Evolutionary conservation across 2,888 invertebrate genomes (phyloP).

Genomic region (Rapana venosa): DNA sequence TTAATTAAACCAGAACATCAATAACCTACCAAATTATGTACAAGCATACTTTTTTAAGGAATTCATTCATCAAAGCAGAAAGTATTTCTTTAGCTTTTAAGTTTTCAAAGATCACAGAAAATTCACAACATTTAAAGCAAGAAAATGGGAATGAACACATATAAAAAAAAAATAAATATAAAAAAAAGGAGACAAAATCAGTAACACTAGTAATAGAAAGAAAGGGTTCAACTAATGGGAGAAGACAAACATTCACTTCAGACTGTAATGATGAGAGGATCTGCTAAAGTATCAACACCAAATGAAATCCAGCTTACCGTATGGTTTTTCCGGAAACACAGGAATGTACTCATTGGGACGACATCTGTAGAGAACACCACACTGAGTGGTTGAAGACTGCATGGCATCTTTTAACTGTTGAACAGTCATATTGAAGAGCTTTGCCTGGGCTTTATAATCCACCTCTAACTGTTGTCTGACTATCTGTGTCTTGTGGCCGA

Average conservation of each 20-base stretch:
- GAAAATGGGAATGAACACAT: background rate
- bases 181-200: background rate
- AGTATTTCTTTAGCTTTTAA: too few relatives aligned
- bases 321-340: slow-evolving; percentile 32
- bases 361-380: slow-evolving; percentile 58
- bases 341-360: slow-evolving; percentile 24
- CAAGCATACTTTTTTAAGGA: too few relatives aligned
- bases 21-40: too few relatives aligned
- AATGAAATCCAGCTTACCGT: slow-evolving; percentile 17
- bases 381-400: slow-evolving; percentile 38
- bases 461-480: slow-evolving; percentile 10
- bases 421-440: background rate
- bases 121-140: slow-evolving; percentile 22
- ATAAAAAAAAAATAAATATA: too few relatives aligned
- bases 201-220: background rate
- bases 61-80: too few relatives aligned
- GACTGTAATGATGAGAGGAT: background rate
- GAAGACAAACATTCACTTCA: background rate
- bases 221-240: too few relatives aligned
- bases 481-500: slow-evolving; percentile 51
- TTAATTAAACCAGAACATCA: too few relatives aligned
- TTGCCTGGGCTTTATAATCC: background rate
- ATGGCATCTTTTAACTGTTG: background rate
- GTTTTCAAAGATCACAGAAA: background rate
- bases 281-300: too few relatives aligned